These are phyloP conservation scores for Diachasmimorpha longicaudata DNA, from an alignment of 1,140 invertebrate genomes.

Conservation along the genomic window DNA sequence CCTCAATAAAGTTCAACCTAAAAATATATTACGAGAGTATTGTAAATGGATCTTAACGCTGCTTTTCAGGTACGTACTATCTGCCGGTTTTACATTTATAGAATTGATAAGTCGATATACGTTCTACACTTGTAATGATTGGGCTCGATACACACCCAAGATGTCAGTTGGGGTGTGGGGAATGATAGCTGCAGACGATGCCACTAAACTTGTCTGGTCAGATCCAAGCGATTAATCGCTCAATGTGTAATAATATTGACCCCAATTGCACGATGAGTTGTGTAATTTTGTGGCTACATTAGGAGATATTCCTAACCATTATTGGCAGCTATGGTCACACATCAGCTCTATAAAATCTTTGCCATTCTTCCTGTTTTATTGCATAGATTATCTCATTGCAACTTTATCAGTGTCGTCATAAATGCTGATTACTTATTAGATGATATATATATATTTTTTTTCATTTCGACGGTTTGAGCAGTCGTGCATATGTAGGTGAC, in stretches of 20 bases:
- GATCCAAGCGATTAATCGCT: conserved; percentile 16
- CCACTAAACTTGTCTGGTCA: not conserved
- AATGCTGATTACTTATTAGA: too few relatives aligned
- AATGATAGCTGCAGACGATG: not conserved
- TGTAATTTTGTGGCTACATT: conserved; percentile 7
- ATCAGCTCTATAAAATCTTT: not conserved
- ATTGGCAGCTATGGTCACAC: not conserved
- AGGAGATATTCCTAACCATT: not conserved
- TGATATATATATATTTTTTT: too few relatives aligned
- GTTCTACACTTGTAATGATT: too few relatives aligned
- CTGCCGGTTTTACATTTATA: not conserved
- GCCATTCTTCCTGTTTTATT: not conserved
- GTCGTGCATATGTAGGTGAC: too few relatives aligned
- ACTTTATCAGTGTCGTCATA: too few relatives aligned
- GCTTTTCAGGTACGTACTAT: not conserved
- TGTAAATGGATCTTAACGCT: not conserved
- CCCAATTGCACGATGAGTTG: not conserved
- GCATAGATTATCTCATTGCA: not conserved
- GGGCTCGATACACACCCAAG: too few relatives aligned
- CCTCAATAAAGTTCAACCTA: not conserved
- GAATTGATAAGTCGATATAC: not conserved
- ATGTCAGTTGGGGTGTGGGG: too few relatives aligned
- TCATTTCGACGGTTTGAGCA: too few relatives aligned
- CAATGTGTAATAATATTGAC: conserved; percentile 10
- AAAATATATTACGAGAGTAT: not conserved